Evolutionary conservation across 2,113 vertebrate genomes (phyloP).

Genomic region (Accipiter cooperii): DNA sequence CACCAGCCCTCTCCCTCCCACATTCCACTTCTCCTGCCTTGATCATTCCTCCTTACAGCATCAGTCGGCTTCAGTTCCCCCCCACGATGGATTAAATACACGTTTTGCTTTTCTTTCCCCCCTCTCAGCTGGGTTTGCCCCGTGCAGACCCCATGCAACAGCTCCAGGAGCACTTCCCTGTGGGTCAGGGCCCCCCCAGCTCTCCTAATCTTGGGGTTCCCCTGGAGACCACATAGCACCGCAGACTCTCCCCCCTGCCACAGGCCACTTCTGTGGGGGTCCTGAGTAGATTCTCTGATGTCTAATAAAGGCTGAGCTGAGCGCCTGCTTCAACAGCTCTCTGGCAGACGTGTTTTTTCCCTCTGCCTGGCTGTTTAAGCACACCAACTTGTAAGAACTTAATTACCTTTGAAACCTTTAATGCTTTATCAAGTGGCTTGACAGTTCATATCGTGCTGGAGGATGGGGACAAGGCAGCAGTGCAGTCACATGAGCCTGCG

Average conservation of each 20-base stretch:
- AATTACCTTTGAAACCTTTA: background rate
- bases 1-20: background rate
- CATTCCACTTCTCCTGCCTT: background rate
- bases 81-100: background rate
- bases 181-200: accelerated
- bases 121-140: background rate
- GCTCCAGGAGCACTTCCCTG: background rate
- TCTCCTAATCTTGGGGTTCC: background rate
- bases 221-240: accelerated
- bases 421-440: background rate
- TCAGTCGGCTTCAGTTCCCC: accelerated
- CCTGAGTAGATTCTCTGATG: background rate
- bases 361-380: background rate
- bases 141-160: accelerated
- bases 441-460: background rate
- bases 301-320: background rate
- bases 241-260: accelerated
- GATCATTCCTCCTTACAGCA: background rate
- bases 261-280: too few relatives aligned
- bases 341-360: accelerated
- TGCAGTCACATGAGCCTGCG: accelerated
- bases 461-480: background rate
- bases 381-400: background rate
- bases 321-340: background rate
- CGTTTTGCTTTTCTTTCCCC: background rate